Conservation (phyloP, 1,140 invertebrate genomes). For the Nasonia giraulti region DNA sequence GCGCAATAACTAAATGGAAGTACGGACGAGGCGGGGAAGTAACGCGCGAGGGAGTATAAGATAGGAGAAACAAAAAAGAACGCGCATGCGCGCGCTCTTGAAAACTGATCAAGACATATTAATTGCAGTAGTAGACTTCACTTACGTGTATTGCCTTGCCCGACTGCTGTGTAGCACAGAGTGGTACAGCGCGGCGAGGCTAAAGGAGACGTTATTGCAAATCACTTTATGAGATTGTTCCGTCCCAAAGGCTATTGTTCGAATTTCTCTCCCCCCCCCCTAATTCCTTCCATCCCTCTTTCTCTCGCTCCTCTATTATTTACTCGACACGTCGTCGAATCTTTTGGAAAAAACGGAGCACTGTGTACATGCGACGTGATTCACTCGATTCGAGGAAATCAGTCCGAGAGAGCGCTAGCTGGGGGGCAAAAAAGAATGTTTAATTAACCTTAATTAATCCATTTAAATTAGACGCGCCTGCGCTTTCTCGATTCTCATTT, state of each 20-base stretch:
- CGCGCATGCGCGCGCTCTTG: conserved; percentile 60
- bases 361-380: conserved; percentile 16
- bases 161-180: neutral
- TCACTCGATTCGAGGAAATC: conserved; percentile 52
- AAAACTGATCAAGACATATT: conserved; percentile 71
- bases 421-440: conserved; percentile 32
- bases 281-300: neutral
- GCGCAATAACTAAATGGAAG: conserved; percentile 67
- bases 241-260: conserved; percentile 48
- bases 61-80: conserved; percentile 60
- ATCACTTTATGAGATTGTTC: conserved; percentile 64
- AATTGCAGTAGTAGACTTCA: conserved; percentile 67
- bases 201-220: conserved; percentile 67
- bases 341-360: neutral
- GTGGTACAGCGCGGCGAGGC: conserved; percentile 33
- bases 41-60: conserved; percentile 42
- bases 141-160: conserved; percentile 65
- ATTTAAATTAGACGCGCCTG: conserved; percentile 60
- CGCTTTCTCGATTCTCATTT: conserved; percentile 10
- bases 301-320: conserved; percentile 35
- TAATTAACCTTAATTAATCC: conserved; percentile 65
- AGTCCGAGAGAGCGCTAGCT: neutral
- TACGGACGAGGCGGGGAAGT: conserved; percentile 31
- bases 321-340: conserved; percentile 15
- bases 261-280: conserved; percentile 17